Conservation (phyloP, 2,113 vertebrate species). For the Prinia subflava region DNA sequence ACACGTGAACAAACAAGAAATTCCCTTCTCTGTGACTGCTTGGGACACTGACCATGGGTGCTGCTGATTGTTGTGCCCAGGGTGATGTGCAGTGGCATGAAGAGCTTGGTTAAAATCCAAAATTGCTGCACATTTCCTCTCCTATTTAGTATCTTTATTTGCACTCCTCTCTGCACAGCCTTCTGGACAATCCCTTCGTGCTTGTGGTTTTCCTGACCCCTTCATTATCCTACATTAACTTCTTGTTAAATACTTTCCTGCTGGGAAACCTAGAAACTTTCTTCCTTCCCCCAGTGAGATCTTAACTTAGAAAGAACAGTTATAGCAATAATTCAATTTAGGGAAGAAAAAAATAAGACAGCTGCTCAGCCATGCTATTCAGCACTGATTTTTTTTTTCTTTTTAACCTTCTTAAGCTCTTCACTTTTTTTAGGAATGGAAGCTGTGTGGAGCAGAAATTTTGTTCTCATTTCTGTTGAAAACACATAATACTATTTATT, state of each 20-base stretch:
- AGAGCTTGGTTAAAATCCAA: background rate
- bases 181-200: background rate
- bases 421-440: background rate
- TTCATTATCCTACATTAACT: constrained; percentile 24
- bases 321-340: constrained; percentile 30
- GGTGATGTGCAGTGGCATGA: background rate
- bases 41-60: background rate
- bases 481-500: background rate
- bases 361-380: background rate
- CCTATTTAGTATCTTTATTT: background rate
- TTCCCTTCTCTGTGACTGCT: background rate
- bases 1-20: background rate
- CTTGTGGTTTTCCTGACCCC: background rate
- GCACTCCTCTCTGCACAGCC: background rate
- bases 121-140: background rate
- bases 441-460: background rate
- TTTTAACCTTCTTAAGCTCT: background rate
- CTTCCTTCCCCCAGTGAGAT: constrained; percentile 10
- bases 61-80: background rate
- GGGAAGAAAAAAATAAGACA: constrained; percentile 11
- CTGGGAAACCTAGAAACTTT: constrained; percentile 45
- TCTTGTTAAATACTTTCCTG: constrained; percentile 31
- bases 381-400: background rate
- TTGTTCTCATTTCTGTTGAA: background rate
- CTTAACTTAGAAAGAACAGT: constrained; percentile 50